phyloP scores from a whole-genome alignment of 2,888 invertebrate genomes.

The Parnassius apollo region DNA sequence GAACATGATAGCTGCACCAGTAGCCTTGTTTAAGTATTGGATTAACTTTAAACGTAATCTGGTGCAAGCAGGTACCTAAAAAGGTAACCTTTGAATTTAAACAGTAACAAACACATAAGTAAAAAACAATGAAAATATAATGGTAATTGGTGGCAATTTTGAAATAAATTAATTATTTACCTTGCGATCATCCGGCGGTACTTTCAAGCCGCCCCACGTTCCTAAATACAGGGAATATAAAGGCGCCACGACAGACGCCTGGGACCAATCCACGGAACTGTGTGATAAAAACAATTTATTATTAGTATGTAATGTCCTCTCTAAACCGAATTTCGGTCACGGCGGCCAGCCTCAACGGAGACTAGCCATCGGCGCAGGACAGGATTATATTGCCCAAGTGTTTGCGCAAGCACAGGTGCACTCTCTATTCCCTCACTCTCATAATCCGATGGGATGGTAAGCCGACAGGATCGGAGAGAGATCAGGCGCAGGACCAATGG shows the following conservation, averaged over 20 bases:
- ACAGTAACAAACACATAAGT: no score
- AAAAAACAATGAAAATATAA: no score
- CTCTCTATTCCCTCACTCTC: no score
- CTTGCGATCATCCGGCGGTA: constrained; percentile 86
- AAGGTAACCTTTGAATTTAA: constrained; percentile 3
- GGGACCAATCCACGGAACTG: constrained; percentile 90
- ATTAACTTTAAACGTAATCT: constrained; percentile 92
- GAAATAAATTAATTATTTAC: constrained; percentile 38
- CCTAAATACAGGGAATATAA: constrained; percentile 91
- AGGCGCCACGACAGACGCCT: constrained; percentile 84
- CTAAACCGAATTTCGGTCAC: neutral
- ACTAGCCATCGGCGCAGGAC: no score
- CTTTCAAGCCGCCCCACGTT: constrained; percentile 80
- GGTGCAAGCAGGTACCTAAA: constrained; percentile 87
- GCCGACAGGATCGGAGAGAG: no score
- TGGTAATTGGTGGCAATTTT: neutral
- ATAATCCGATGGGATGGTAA: no score
- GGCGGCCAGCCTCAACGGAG: neutral
- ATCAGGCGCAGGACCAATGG: no score
- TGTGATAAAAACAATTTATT: neutral
- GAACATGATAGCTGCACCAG: constrained; percentile 85
- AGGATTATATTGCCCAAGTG: no score
- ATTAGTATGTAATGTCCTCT: neutral
- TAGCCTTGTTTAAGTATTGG: constrained; percentile 89
- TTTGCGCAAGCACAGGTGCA: no score